A percentile compares a stretch with the other conserved stretches of the same genome.
Evolutionary conservation across 2,888 invertebrate genomes (phyloP).

Genomic region (Drosophila birchii): DNA sequence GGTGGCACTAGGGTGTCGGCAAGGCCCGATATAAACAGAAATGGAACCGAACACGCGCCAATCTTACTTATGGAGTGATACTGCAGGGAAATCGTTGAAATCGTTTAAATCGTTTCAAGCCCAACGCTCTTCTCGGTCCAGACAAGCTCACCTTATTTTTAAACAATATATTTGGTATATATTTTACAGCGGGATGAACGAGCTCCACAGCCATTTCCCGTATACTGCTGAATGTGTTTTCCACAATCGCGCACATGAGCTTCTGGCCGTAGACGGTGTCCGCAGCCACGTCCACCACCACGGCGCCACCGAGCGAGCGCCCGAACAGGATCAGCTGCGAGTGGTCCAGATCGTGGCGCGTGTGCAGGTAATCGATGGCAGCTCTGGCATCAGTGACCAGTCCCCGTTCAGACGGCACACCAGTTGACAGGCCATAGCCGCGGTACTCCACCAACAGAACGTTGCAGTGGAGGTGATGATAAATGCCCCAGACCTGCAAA

Average conservation of each 20-base stretch:
- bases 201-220: constrained; percentile 95
- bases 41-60: constrained; percentile 89
- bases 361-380: constrained; percentile 92
- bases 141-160: constrained; percentile 92
- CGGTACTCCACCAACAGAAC: constrained; percentile 97
- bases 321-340: constrained; percentile 95
- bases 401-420: constrained; percentile 94
- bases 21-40: constrained; percentile 94
- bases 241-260: constrained; percentile 94
- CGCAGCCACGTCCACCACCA: constrained; percentile 94
- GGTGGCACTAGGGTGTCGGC: constrained; percentile 95
- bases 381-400: constrained; percentile 94
- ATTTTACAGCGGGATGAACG: constrained; percentile 87
- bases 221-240: constrained; percentile 98
- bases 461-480: constrained; percentile 92
- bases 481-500: constrained; percentile 89
- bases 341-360: constrained; percentile 93
- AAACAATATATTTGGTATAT: constrained; percentile 92
- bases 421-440: constrained; percentile 96
- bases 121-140: background rate
- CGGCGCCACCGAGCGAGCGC: constrained; percentile 93
- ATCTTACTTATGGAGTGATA: constrained; percentile 91
- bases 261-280: constrained; percentile 90
- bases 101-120: background rate
- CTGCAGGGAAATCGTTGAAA: constrained; percentile 84